Percentiles rank a stretch among this genome's conserved stretches.
phyloP scores from a whole-genome alignment of 2,113 vertebrate genomes.

The Verasper variegatus region DNA sequence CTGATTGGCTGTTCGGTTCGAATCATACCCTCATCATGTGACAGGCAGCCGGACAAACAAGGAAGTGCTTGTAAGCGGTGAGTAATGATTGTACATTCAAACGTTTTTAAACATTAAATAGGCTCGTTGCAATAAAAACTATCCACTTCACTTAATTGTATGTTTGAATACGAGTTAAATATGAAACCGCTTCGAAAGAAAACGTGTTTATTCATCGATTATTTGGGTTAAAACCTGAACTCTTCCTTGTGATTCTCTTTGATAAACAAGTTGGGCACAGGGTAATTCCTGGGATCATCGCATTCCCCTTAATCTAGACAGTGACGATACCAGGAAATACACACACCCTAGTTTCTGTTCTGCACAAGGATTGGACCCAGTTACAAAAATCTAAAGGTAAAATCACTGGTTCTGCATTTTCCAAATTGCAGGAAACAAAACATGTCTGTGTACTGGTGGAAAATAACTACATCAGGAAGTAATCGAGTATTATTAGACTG shows the following conservation, averaged over 20 bases:
- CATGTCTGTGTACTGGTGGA: not conserved
- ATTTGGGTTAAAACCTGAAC: not conserved
- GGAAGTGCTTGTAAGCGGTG: slow-evolving; percentile 45
- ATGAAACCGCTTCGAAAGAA: no score
- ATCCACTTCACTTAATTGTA: rapidly evolving
- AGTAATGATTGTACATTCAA: slow-evolving; percentile 21
- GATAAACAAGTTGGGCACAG: no score
- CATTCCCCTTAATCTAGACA: not conserved
- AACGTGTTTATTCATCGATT: not conserved
- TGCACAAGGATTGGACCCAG: not conserved
- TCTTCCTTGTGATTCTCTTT: not conserved
- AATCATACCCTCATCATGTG: slow-evolving; percentile 55
- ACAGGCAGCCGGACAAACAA: slow-evolving; percentile 20
- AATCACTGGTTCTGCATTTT: no score
- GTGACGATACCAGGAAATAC: slow-evolving; percentile 1
- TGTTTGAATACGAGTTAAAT: not conserved
- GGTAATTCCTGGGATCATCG: rapidly evolving
- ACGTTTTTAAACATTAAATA: not conserved
- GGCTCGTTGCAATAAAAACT: rapidly evolving
- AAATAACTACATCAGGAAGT: no score
- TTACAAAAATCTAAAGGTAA: no score
- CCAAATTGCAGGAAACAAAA: no score
- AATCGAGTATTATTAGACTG: no score
- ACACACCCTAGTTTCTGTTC: not conserved
- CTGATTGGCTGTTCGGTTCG: slow-evolving; percentile 49